phyloP scores from a whole-genome alignment of 2,888 invertebrate species.

The Acrobasis suavella region DNA sequence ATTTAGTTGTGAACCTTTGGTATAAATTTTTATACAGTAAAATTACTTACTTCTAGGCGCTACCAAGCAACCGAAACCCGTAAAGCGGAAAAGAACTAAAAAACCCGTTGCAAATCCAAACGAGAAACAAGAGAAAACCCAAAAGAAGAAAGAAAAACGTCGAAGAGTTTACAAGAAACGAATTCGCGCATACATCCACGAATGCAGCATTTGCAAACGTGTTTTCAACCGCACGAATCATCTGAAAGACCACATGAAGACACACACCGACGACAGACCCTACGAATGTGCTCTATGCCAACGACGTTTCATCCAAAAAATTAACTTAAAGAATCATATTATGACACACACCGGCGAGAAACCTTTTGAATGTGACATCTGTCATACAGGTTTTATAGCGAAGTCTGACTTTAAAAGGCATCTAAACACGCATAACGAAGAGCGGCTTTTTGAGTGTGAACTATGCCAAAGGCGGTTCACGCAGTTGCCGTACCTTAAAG shows the following conservation, averaged over 20 bases:
- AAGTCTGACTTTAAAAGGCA: conserved; percentile 14
- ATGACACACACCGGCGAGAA: conserved; percentile 17
- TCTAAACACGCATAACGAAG: conserved; percentile 11
- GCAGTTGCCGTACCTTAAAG: conserved; percentile 8
- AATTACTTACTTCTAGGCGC: background rate
- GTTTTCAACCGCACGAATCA: conserved; percentile 5
- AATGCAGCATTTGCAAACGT: background rate
- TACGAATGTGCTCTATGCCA: conserved; percentile 1
- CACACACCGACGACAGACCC: conserved; percentile 10
- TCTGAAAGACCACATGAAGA: conserved; percentile 11
- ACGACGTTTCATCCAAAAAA: conserved; percentile 5
- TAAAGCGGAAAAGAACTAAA: background rate
- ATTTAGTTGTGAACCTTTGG: too few relatives aligned
- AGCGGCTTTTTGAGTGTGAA: conserved; percentile 2
- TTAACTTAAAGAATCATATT: conserved; percentile 12
- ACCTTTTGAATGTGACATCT: conserved; percentile 6
- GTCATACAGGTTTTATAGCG: conserved; percentile 2
- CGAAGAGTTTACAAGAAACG: conserved; percentile 11
- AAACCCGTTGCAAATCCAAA: background rate
- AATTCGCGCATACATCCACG: conserved; percentile 9
- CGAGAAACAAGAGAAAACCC: background rate
- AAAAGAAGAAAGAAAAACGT: background rate
- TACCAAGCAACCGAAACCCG: background rate
- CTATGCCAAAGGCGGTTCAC: conserved; percentile 3
- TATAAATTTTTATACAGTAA: background rate